A percentile compares a stretch with the other conserved stretches of the same genome.
Evolutionary conservation across 2,888 invertebrate species (phyloP).

Genomic region (Phengaris arion): DNA sequence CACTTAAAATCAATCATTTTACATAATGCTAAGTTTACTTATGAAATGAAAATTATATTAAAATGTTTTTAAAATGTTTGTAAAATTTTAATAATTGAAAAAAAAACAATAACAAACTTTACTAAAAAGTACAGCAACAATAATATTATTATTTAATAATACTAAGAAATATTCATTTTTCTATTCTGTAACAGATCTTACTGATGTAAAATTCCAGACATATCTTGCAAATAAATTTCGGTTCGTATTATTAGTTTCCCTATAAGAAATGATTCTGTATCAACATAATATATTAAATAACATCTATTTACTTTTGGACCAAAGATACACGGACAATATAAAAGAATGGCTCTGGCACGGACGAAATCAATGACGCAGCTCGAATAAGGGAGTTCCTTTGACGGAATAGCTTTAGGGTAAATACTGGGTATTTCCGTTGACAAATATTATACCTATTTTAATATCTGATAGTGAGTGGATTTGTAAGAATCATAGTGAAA

Average conservation of each 20-base stretch:
- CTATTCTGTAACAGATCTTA: background rate
- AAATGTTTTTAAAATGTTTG: no score
- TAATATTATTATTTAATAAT: background rate
- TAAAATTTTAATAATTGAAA: no score
- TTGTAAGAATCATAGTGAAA: constrained; percentile 6
- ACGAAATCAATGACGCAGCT: constrained; percentile 13
- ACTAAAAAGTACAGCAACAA: no score
- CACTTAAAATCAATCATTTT: no score
- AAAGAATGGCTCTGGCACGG: constrained; percentile 51
- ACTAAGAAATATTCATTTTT: background rate
- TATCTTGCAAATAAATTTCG: constrained; percentile 21
- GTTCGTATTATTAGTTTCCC: constrained; percentile 24
- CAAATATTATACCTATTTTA: constrained; percentile 49
- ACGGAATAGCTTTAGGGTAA: constrained; percentile 64
- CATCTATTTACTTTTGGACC: constrained; percentile 55
- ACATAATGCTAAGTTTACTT: no score
- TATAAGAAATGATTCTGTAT: constrained; percentile 33
- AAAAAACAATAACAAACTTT: no score
- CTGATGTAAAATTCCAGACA: constrained; percentile 1
- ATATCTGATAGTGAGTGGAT: constrained; percentile 25
- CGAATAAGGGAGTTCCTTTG: constrained; percentile 61
- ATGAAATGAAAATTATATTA: no score
- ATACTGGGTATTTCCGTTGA: constrained; percentile 65
- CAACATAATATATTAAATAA: constrained; percentile 54
- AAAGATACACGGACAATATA: constrained; percentile 52